phyloP scores from a whole-genome alignment of 2,888 invertebrate species.

The Cheilosia pagana region DNA sequence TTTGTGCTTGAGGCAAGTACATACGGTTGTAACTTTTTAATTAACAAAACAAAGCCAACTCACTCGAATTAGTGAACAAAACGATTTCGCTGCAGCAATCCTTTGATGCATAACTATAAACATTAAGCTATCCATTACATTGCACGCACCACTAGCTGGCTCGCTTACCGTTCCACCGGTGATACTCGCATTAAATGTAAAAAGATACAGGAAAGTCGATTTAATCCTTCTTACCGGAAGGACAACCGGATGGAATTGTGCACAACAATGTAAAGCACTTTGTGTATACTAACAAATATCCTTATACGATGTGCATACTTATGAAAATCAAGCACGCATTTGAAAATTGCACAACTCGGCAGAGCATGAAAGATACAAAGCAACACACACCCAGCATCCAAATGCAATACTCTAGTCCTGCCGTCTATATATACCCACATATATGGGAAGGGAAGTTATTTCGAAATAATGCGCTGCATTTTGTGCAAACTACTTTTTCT shows the following conservation, averaged over 20 bases:
- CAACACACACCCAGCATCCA: slow-evolving; percentile 1
- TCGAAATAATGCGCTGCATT: slow-evolving; percentile 48
- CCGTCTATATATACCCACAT: too few species aligned
- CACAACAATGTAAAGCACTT: slow-evolving; percentile 39
- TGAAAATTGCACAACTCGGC: slow-evolving; percentile 6
- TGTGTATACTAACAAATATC: not conserved
- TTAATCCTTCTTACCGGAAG: slow-evolving; percentile 64
- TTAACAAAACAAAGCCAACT: too few species aligned
- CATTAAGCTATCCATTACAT: slow-evolving; percentile 7
- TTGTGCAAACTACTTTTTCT: slow-evolving; percentile 61
- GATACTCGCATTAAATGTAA: slow-evolving; percentile 41
- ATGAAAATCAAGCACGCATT: slow-evolving; percentile 53
- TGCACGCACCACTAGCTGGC: not conserved
- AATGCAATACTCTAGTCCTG: not conserved
- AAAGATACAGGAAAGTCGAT: slow-evolving; percentile 44
- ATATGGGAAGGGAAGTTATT: slow-evolving; percentile 23
- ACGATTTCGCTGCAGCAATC: not conserved
- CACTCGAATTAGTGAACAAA: too few species aligned
- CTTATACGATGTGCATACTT: slow-evolving; percentile 5
- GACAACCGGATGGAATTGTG: slow-evolving; percentile 46
- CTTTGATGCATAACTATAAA: slow-evolving; percentile 1
- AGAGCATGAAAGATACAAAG: slow-evolving; percentile 10
- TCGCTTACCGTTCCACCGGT: slow-evolving; percentile 4
- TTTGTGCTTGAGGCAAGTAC: too few species aligned
- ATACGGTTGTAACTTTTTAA: too few species aligned